Evolutionary conservation across 1,140 invertebrate genomes (phyloP), one percentile per base, ranked within the genome.

Genomic region (Brachystomella parvula): DNA sequence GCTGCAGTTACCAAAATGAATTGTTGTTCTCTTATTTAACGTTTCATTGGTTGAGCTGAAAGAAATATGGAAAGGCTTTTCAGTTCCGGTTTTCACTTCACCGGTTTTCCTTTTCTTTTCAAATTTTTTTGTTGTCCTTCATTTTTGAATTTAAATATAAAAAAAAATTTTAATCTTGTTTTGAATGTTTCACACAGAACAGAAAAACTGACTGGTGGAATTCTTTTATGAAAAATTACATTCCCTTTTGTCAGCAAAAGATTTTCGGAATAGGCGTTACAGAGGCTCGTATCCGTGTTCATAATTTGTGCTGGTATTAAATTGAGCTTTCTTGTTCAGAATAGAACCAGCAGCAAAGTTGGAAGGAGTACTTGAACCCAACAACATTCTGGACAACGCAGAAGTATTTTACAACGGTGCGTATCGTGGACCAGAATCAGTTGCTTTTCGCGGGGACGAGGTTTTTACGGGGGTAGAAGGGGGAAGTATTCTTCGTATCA

Each of bases 381-480:
- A 90, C 73, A 75, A 81, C 28, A 77, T 78, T 39, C 74, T 92
- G 49, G 81, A 85, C 68, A 81, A 82, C 70, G 81, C 82, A 0
- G 82, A 87, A 75, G 79, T 81, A 65, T 53, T 53, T 26, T 12
- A 84, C 70, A 75, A 83, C 47, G 81, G 81, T 33, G 78, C 85
- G 74, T 72, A 92, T 0, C 1, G 2, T 15, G 87, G 87, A 33
- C 84, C 89, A 3, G 90, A 92, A 79, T 77, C 79, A 35, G 85
- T 90, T 73, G 83, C 82, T 53, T 78, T 84, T 39, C 83, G 81
- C 61, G 83, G 86, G 75, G 83, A 82, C 21, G 83, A 86, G 76
- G 71, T 89, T 33, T 90, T 87, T 73, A 84, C 84, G 17, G 81
- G 83, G 32, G 68, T 88, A 28, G 81, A 83, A 62, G 85, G 82